phyloP scores from a whole-genome alignment of 2,113 vertebrate species.

The Pongo pygmaeus region DNA sequence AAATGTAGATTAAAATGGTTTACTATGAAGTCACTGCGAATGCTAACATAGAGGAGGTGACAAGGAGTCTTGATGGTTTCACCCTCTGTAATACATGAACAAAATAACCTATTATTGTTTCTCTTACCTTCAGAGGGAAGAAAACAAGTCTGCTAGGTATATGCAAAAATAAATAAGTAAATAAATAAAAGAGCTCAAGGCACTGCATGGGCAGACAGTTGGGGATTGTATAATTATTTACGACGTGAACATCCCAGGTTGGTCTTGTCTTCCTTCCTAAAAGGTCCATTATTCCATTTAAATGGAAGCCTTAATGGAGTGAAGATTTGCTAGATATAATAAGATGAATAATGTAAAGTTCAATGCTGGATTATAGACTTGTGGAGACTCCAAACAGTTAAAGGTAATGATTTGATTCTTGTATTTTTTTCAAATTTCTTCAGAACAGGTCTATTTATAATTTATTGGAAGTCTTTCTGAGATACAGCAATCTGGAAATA shows the following conservation, averaged over 20 bases:
- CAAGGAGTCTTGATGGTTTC: not conserved
- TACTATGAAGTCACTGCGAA: not conserved
- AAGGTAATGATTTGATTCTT: slow-evolving; percentile 36
- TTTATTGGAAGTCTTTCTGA: not conserved
- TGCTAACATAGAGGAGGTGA: not conserved
- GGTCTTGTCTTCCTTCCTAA: not conserved
- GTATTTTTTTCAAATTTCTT: slow-evolving; percentile 52
- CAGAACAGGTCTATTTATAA: slow-evolving; percentile 15
- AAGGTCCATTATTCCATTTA: slow-evolving; percentile 54
- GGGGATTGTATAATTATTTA: not conserved
- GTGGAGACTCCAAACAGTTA: slow-evolving; percentile 23
- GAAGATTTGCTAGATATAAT: slow-evolving; percentile 7
- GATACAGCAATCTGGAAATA: slow-evolving; percentile 33
- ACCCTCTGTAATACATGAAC: not conserved
- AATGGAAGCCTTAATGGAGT: slow-evolving; percentile 53
- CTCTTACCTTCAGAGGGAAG: not conserved
- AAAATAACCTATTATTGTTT: not conserved
- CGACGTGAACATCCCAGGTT: not conserved
- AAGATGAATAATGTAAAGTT: not conserved
- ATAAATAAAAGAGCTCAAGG: not conserved
- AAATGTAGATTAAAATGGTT: not conserved
- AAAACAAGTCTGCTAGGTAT: not conserved
- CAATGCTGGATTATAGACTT: slow-evolving; percentile 28
- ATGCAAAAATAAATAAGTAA: not conserved
- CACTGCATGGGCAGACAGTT: not conserved